A percentile compares a stretch with the other conserved stretches of the same genome.
Conservation (phyloP, 2,113 vertebrate genomes). For the Caretta caretta region DNA sequence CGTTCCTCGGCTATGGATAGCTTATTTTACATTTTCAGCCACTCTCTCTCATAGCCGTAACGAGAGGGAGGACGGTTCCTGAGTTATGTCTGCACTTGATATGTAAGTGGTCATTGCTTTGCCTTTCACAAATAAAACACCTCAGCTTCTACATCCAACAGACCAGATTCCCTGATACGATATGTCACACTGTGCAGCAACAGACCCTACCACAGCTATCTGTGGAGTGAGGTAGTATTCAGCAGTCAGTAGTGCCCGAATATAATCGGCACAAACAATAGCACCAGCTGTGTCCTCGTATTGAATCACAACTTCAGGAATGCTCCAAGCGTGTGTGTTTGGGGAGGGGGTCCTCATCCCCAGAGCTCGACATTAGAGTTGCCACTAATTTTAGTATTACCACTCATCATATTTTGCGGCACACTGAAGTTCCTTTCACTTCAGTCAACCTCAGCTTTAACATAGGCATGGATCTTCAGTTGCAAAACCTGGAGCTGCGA, state of each 20-base stretch:
- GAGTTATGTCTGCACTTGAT: not conserved
- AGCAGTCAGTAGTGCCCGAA: not conserved
- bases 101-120: accelerated
- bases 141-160: not conserved
- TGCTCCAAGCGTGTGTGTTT: not conserved
- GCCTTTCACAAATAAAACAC: not conserved
- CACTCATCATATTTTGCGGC: not conserved
- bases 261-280: not conserved
- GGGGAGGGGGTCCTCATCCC: too few relatives aligned
- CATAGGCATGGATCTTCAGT: not conserved
- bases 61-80: not conserved
- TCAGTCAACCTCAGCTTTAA: not conserved
- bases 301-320: not conserved
- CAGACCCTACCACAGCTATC: not conserved
- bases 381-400: not conserved
- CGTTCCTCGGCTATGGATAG: not conserved
- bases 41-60: not conserved
- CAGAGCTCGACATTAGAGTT: not conserved
- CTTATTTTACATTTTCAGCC: not conserved
- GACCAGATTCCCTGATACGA: not conserved
- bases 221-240: not conserved
- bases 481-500: not conserved
- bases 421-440: not conserved
- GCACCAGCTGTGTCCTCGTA: not conserved
- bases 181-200: not conserved